These are phyloP conservation scores for Eucidaris tribuloides DNA, from an alignment of 35 echinoderm and acorn worm species.

Conservation along the genomic window DNA sequence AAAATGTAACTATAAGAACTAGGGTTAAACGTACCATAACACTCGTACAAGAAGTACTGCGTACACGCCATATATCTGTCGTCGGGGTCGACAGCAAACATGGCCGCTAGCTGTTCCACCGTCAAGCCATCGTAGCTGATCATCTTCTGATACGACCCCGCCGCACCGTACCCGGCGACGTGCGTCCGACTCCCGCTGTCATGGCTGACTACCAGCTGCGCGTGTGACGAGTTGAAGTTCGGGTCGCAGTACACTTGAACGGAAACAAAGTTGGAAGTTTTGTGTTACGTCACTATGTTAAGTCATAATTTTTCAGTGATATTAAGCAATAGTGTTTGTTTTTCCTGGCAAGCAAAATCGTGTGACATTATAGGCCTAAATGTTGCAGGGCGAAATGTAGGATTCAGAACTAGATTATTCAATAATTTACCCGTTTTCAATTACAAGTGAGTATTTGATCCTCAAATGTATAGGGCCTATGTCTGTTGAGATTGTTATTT, in stretches of 20 bases:
- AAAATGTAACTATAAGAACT: no score
- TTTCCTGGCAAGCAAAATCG: background rate
- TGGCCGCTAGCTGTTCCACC: slow-evolving; percentile 22
- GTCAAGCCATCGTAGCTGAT: slow-evolving; percentile 58
- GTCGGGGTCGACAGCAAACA: slow-evolving; percentile 24
- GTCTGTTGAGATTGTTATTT: no score
- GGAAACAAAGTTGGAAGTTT: background rate
- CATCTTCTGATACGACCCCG: slow-evolving; percentile 39
- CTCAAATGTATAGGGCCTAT: no score
- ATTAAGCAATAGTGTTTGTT: background rate
- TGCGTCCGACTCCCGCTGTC: slow-evolving; percentile 41
- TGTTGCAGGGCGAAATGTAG: no score
- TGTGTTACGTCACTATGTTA: background rate
- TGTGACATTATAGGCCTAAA: no score
- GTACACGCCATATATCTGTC: slow-evolving; percentile 26
- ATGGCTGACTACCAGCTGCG: slow-evolving; percentile 42
- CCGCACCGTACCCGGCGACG: slow-evolving; percentile 14
- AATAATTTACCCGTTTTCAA: background rate
- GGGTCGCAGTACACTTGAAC: slow-evolving; percentile 38
- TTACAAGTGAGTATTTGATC: background rate
- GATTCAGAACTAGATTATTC: background rate
- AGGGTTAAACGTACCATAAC: slow-evolving; percentile 63
- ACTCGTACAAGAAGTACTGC: slow-evolving; percentile 52
- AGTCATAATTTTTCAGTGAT: background rate
- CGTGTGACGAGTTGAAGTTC: slow-evolving; percentile 61